Evolutionary conservation across 2,113 vertebrate genomes (phyloP), one percentile per base, ranked within the genome.

Genomic region (Rutilus rutilus): DNA sequence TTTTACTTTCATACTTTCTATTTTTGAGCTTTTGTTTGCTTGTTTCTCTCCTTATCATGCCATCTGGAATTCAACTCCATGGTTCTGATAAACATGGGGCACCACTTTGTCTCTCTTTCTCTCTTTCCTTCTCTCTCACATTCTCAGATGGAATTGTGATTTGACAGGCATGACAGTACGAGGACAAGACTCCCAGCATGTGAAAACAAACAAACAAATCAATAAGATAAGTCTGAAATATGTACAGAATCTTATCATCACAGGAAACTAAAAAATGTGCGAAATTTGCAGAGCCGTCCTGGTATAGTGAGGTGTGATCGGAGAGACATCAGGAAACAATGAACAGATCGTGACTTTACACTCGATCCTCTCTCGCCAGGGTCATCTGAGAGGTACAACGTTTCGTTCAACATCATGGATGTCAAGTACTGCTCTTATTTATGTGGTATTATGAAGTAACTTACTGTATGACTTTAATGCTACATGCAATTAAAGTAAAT

Each of bases 11-110:
- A 83, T 50, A 90, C 89, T 92, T 92, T 94, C 92, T 94, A 93
- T 93, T 93, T 94, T 91, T 91, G 85, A 77, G 90, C 91, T 91
- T 93, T 91, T 93, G 92, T 93, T 94, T 95, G 93, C 91, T 94
- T 93, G 89, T 94, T 93, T 92, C 82, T 78, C 77, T 21, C 62
- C 90, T 92, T 93, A 95, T 95, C 94, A 91, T 85, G 30, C 81
- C 87, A 94, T 95, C 94, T 92, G 91, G 92, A 93, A 93, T 93
- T 91, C 90, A 92, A 88, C 90, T 92, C 92, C 89, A 89, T 84
- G 89, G 78, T 89, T 87, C 91, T 91, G 92, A 92, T 92, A 94
- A 94, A 92, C 93, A 93, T 59, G 78, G 87, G 90, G 91, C 90
- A 91, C 92, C 91, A 84, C 88, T 82, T 62, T 47, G 60, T 90